These are phyloP conservation scores for Amphiprion ocellaris DNA, from an alignment of 2,113 vertebrate genomes.

Conservation along the genomic window DNA sequence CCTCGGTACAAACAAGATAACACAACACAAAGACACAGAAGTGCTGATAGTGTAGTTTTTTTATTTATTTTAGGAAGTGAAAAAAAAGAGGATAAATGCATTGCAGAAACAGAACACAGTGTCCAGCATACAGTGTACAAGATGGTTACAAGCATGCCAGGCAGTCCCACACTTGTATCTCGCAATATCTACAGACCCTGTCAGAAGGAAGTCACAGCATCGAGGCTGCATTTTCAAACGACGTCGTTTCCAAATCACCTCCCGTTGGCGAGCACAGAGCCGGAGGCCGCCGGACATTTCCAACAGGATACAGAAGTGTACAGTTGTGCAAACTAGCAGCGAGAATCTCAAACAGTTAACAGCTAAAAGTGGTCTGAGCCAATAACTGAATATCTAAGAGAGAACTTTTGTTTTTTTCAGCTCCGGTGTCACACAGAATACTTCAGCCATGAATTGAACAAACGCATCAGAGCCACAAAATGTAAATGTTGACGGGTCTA, in stretches of 20 bases:
- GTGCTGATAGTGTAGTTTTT: slow-evolving; percentile 48
- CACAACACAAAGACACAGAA: not conserved
- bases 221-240: not conserved
- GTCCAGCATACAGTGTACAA: slow-evolving; percentile 69
- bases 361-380: slow-evolving; percentile 17
- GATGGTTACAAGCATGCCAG: slow-evolving; percentile 68
- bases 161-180: slow-evolving; percentile 43
- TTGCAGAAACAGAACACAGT: slow-evolving; percentile 65
- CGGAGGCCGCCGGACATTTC: slow-evolving; percentile 47
- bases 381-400: slow-evolving; percentile 8
- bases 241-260: slow-evolving; percentile 18
- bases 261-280: slow-evolving; percentile 9
- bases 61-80: slow-evolving; percentile 71
- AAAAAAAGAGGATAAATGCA: slow-evolving; percentile 68
- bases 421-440: not conserved
- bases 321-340: slow-evolving; percentile 70
- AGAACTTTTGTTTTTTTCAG: not conserved
- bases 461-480: not conserved
- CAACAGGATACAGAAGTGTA: slow-evolving; percentile 51
- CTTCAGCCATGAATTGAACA: slow-evolving; percentile 1
- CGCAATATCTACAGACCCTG: slow-evolving; percentile 49
- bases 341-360: slow-evolving; percentile 38
- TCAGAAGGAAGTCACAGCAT: slow-evolving; percentile 48
- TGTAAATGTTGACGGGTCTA: not conserved
- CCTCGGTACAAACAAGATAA: not conserved